phyloP scores from a whole-genome alignment of 2,113 vertebrate species.

The Alethe diademata region DNA sequence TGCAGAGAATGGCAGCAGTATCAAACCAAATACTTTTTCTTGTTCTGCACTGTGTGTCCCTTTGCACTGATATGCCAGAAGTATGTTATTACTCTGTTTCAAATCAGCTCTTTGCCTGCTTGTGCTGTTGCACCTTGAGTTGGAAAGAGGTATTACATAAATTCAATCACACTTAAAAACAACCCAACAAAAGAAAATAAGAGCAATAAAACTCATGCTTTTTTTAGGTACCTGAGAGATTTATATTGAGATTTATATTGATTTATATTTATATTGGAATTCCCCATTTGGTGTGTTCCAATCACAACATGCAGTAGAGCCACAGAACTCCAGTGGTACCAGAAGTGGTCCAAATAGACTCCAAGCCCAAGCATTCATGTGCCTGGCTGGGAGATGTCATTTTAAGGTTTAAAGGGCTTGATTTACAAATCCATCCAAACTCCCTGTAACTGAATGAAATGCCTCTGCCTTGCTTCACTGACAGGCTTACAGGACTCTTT shows the following conservation, averaged over 20 bases:
- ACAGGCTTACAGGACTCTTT: not conserved
- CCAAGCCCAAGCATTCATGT: not conserved
- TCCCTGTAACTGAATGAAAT: not conserved
- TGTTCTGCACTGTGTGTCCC: not conserved
- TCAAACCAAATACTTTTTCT: not conserved
- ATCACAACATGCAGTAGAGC: fast-evolving
- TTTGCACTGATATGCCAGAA: not conserved
- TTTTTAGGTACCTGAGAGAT: not conserved
- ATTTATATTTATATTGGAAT: not conserved
- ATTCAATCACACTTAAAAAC: not conserved
- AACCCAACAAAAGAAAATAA: not conserved
- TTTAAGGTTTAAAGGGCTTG: not conserved
- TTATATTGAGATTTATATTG: not conserved
- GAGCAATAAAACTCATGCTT: not conserved
- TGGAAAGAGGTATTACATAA: not conserved
- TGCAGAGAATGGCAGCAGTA: not conserved
- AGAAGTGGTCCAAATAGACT: not conserved
- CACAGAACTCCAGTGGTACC: not conserved
- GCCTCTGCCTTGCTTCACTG: not conserved
- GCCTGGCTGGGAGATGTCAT: not conserved
- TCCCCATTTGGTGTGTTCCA: not conserved
- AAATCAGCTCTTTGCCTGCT: not conserved
- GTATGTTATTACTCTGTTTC: not conserved
- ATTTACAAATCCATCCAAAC: not conserved
- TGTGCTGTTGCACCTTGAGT: not conserved